These are phyloP conservation scores for Megalopta genalis DNA, from an alignment of 1,140 invertebrate genomes.

Conservation along the genomic window DNA sequence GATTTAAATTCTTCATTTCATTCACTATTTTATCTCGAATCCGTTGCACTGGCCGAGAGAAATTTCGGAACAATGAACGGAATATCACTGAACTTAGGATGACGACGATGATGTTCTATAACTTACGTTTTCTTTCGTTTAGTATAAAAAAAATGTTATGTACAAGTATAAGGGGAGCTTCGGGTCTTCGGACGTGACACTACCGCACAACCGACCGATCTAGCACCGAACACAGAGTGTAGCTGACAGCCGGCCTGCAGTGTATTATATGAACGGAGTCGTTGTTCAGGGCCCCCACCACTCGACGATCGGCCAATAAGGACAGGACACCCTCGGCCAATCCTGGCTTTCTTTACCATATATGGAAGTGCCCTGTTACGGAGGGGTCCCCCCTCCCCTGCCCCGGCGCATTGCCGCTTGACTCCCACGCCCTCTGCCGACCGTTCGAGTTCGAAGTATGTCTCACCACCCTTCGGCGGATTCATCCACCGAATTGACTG, in stretches of 20 bases:
- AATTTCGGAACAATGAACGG: not conserved
- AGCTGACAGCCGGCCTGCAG: constrained; percentile 66
- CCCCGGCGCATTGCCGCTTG: not conserved
- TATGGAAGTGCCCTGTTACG: constrained; percentile 77
- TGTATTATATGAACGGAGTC: constrained; percentile 76
- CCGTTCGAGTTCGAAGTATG: constrained; percentile 11
- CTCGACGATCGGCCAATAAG: constrained; percentile 70
- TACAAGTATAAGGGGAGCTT: constrained; percentile 68
- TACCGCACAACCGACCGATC: constrained; percentile 57
- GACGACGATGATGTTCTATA: no score
- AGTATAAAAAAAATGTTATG: constrained; percentile 71
- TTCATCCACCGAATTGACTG: constrained; percentile 54
- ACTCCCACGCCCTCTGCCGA: not conserved
- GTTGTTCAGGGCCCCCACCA: constrained; percentile 67
- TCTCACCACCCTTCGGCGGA: constrained; percentile 52
- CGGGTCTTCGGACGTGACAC: constrained; percentile 53
- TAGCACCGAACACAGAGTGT: constrained; percentile 76
- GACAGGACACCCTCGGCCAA: constrained; percentile 77
- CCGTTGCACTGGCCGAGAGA: constrained; percentile 1
- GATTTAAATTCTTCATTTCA: constrained; percentile 38
- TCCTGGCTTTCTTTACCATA: constrained; percentile 81
- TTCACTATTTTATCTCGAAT: constrained; percentile 32
- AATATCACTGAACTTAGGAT: constrained; percentile 26
- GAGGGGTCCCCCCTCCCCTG: constrained; percentile 59
- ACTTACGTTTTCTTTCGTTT: constrained; percentile 72